phyloP scores from a whole-genome alignment of 2,888 invertebrate species.

The Eristalis pertinax region DNA sequence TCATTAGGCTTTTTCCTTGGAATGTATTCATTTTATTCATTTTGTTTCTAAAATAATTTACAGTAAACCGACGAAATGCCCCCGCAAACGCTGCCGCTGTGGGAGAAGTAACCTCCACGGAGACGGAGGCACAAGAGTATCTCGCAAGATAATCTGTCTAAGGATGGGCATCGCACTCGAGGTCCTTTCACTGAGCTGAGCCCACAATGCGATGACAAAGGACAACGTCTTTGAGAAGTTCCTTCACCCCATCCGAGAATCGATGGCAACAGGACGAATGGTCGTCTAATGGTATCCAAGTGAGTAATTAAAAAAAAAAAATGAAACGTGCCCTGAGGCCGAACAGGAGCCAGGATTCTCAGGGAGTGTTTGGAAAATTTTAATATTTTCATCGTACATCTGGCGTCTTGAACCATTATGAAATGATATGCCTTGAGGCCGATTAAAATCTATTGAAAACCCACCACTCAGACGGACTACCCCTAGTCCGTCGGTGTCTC shows the following conservation, averaged over 20 bases:
- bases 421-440: slow-evolving; percentile 48
- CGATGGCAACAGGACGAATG: slow-evolving; percentile 28
- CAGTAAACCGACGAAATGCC: slow-evolving; percentile 30
- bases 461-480: slow-evolving; percentile 37
- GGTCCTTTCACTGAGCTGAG: background rate
- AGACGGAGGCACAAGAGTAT: slow-evolving; percentile 4
- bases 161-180: background rate
- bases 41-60: slow-evolving; percentile 18
- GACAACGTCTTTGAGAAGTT: background rate
- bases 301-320: slow-evolving; percentile 53
- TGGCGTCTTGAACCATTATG: slow-evolving; percentile 2
- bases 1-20: slow-evolving; percentile 44
- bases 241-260: background rate
- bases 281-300: slow-evolving; percentile 23
- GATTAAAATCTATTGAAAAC: slow-evolving; percentile 68
- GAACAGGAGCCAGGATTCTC: slow-evolving; percentile 20
- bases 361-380: slow-evolving; percentile 20
- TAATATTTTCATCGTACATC: slow-evolving; percentile 52
- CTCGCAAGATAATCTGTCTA: slow-evolving; percentile 36
- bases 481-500: no score
- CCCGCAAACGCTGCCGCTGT: slow-evolving; percentile 7
- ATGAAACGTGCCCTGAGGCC: slow-evolving; percentile 42
- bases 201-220: background rate
- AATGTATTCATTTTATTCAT: background rate
- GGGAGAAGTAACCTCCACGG: background rate